These are phyloP conservation scores for Asobara japonica DNA, from an alignment of 1,140 invertebrate genomes.

Conservation along the genomic window DNA sequence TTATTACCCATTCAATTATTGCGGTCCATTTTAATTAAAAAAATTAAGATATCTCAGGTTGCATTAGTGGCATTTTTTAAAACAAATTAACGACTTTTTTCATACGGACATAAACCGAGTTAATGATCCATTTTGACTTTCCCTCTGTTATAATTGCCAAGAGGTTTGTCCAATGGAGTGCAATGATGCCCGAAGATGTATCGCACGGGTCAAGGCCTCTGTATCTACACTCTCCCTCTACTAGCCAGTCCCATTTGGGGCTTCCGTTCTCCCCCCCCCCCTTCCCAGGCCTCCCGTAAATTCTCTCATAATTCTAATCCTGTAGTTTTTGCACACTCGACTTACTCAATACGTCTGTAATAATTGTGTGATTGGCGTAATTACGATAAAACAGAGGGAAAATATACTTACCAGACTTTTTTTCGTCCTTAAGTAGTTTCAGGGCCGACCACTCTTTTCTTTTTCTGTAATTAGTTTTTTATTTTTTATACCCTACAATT, in stretches of 20 bases:
- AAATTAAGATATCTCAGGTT: not conserved
- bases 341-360: not conserved
- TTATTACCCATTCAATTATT: too few relatives aligned
- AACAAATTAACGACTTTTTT: not conserved
- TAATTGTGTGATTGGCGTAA: not conserved
- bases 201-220: not conserved
- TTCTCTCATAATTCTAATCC: not conserved
- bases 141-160: constrained; percentile 9
- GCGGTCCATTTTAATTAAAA: too few relatives aligned
- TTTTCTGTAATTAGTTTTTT: too few relatives aligned
- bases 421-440: not conserved
- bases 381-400: not conserved
- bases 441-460: too few relatives aligned
- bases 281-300: not conserved
- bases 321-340: not conserved
- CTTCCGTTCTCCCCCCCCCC: not conserved
- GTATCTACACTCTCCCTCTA: not conserved
- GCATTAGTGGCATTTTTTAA: not conserved
- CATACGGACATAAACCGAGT: not conserved
- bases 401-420: not conserved
- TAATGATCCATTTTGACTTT: constrained; percentile 1
- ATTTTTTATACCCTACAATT: not conserved
- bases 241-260: not conserved
- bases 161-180: constrained; percentile 3
- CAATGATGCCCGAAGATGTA: not conserved